Conservation (phyloP, 2,113 vertebrate genomes). For the Taurulus bubalis region DNA sequence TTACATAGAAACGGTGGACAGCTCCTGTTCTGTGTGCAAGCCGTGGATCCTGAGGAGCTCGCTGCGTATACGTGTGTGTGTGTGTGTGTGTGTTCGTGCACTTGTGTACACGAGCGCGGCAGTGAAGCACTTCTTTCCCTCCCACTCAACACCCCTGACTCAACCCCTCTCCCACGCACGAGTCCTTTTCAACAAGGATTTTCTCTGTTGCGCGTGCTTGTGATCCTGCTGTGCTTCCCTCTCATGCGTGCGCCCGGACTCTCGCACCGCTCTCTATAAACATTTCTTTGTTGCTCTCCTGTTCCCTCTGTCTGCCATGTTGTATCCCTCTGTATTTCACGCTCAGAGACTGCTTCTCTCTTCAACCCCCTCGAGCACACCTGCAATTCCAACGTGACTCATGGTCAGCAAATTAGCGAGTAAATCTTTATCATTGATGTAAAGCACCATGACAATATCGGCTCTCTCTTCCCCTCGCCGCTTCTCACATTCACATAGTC, state of each 20-base stretch:
- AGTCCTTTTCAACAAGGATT: constrained; percentile 56
- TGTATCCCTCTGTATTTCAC: constrained; percentile 44
- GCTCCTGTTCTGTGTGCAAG: constrained; percentile 24
- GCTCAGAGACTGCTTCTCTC: neutral
- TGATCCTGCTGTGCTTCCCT: constrained; percentile 50
- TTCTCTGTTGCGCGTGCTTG: constrained; percentile 47
- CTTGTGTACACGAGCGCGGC: constrained; percentile 35
- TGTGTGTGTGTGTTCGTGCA: constrained; percentile 2
- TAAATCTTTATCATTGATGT: constrained; percentile 77
- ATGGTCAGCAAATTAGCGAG: constrained; percentile 63
- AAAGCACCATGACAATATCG: constrained; percentile 54
- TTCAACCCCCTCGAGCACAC: neutral
- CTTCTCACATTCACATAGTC: constrained; percentile 37
- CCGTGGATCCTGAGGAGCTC: constrained; percentile 36
- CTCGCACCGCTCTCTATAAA: constrained; percentile 28
- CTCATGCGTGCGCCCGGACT: neutral
- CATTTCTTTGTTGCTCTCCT: constrained; percentile 44
- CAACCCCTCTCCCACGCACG: constrained; percentile 72
- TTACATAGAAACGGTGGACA: constrained; percentile 39
- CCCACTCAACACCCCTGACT: constrained; percentile 71
- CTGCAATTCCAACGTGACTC: constrained; percentile 48
- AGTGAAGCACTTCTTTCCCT: constrained; percentile 60
- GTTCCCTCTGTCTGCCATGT: constrained; percentile 37
- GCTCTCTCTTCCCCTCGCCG: constrained; percentile 21
- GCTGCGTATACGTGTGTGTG: constrained; percentile 5